phyloP scores from a whole-genome alignment of 92 coral and sea anemone genomes.

The Epizoanthus illoricatus region DNA sequence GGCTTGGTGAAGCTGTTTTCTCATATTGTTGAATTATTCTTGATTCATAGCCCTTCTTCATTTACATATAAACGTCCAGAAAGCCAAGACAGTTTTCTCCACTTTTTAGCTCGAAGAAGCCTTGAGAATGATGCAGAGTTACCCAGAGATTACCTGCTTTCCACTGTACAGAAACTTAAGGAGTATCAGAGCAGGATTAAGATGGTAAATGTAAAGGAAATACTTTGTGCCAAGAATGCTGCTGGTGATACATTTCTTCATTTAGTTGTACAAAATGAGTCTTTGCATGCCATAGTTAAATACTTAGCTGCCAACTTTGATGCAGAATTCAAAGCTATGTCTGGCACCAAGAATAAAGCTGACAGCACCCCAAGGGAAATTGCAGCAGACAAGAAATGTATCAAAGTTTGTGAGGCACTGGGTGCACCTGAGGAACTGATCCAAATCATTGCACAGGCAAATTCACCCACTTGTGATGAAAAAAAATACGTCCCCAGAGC shows the following conservation, averaged over 20 bases:
- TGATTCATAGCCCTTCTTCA: not conserved
- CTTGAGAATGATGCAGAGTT: not conserved
- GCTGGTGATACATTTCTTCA: conserved; percentile 33
- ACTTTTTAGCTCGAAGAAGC: conserved; percentile 34
- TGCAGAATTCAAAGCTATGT: conserved; percentile 29
- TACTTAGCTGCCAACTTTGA: conserved; percentile 17
- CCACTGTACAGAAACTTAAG: conserved; percentile 27
- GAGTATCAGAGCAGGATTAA: not conserved
- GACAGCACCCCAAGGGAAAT: conserved; percentile 34
- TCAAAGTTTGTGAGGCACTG: conserved; percentile 34
- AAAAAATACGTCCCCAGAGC: not conserved
- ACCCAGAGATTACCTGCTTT: conserved; percentile 21
- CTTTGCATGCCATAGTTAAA: conserved; percentile 8
- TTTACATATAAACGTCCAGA: conserved; percentile 7
- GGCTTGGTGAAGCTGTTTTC: conserved; percentile 14
- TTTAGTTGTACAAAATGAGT: conserved; percentile 18
- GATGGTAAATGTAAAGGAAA: not conserved
- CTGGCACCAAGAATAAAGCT: conserved; percentile 21
- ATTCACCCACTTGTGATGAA: not conserved
- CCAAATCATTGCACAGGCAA: conserved; percentile 13
- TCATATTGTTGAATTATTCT: conserved; percentile 21
- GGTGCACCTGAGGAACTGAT: conserved; percentile 32
- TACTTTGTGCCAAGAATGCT: conserved; percentile 24
- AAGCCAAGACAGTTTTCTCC: conserved; percentile 23
- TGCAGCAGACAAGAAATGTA: conserved; percentile 24